Evolutionary conservation across 2,113 vertebrate species (phyloP).

Genomic region (Pomatostomus ruficeps): DNA sequence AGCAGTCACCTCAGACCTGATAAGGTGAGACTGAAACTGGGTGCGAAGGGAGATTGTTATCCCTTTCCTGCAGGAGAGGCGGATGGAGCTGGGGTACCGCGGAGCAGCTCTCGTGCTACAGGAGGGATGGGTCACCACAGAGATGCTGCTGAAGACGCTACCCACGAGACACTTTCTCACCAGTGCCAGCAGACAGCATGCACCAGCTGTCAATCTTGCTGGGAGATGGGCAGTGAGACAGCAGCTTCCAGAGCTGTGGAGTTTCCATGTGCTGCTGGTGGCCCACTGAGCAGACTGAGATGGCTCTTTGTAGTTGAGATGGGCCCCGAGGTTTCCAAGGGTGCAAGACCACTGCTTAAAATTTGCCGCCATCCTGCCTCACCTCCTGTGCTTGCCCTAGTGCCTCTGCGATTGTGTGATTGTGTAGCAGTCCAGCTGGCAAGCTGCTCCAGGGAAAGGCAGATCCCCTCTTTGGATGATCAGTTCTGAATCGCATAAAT

Average conservation of each 20-base stretch:
- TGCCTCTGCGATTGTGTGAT: background rate
- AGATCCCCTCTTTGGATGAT: background rate
- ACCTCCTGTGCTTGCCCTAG: background rate
- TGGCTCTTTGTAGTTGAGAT: background rate
- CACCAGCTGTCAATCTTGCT: background rate
- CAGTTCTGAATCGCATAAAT: background rate
- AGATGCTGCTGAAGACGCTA: background rate
- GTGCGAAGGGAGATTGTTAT: background rate
- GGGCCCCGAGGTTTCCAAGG: background rate
- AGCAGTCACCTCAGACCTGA: background rate
- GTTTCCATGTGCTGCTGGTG: background rate
- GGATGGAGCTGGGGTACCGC: rapidly evolving
- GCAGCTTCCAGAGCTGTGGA: background rate
- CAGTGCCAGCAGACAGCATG: background rate
- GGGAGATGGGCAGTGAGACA: background rate
- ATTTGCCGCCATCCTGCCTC: background rate
- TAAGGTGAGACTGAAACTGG: background rate
- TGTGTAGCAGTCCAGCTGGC: background rate
- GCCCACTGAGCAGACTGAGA: background rate
- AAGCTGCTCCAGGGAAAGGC: background rate
- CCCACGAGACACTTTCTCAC: background rate
- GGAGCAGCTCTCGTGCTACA: background rate
- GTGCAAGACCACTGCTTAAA: background rate
- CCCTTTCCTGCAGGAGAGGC: rapidly evolving
- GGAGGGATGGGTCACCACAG: background rate